Evolutionary conservation across 2,113 vertebrate species (phyloP).

Genomic region (Festucalex cinctus): DNA sequence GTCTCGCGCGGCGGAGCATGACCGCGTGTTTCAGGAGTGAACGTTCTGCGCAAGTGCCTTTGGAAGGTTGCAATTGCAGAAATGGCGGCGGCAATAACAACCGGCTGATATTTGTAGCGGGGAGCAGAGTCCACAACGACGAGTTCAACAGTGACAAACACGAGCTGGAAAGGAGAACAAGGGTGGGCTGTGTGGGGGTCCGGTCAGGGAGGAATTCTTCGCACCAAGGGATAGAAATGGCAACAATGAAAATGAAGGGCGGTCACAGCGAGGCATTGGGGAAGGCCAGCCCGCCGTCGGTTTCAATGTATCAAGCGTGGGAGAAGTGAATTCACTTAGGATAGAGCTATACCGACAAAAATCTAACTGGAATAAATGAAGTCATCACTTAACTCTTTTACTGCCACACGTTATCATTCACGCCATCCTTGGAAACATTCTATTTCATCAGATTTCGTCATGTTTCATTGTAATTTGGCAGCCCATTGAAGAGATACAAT

Average conservation of each 20-base stretch:
- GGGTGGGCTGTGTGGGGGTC: slow-evolving; percentile 27
- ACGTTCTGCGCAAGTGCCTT: slow-evolving; percentile 3
- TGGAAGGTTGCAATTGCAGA: slow-evolving; percentile 16
- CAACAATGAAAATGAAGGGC: slow-evolving; percentile 30
- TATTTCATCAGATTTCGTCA: too few relatives aligned
- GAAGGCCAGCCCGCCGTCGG: slow-evolving; percentile 44
- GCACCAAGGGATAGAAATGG: slow-evolving; percentile 36
- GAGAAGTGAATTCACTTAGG: slow-evolving; percentile 39
- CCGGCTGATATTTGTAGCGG: slow-evolving; percentile 42
- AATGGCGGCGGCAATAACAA: slow-evolving; percentile 40
- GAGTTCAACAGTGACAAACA: slow-evolving; percentile 34
- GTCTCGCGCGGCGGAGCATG: slow-evolving; percentile 19
- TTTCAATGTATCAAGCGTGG: slow-evolving; percentile 69
- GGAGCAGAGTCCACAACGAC: slow-evolving; percentile 67
- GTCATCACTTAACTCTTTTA: too few relatives aligned
- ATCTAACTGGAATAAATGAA: neutral
- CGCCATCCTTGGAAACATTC: too few relatives aligned
- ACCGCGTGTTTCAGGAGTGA: slow-evolving; percentile 26
- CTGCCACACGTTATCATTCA: too few relatives aligned
- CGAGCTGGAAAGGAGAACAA: slow-evolving; percentile 29
- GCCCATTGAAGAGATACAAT: too few relatives aligned
- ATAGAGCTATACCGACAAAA: neutral
- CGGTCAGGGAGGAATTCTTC: slow-evolving; percentile 27
- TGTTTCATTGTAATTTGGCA: too few relatives aligned
- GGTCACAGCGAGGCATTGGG: slow-evolving; percentile 29